phyloP scores from a whole-genome alignment of 2,888 invertebrate genomes.

The Chymomyza caudatula region DNA sequence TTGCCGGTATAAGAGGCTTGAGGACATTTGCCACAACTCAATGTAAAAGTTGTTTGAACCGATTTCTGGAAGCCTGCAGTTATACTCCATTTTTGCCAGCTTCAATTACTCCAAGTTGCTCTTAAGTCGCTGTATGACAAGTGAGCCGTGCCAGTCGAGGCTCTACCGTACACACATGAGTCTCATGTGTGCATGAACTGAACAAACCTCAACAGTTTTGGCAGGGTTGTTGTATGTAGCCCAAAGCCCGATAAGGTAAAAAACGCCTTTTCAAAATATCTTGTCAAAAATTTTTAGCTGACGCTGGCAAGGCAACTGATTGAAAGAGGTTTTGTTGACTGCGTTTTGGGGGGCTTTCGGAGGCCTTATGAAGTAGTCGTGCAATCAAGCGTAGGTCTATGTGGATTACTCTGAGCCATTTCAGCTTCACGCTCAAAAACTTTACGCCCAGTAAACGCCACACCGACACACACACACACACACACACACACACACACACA shows the following conservation, averaged over 20 bases:
- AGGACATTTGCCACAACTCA: too few relatives aligned
- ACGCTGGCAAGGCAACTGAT: constrained; percentile 6
- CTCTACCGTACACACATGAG: neutral
- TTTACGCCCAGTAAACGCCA: constrained; percentile 50
- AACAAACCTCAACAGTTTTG: neutral
- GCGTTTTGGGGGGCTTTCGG: neutral
- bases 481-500: neutral
- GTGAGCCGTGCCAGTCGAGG: neutral
- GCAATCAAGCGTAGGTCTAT: constrained; percentile 56
- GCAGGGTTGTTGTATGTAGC: neutral
- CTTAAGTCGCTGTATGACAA: too few relatives aligned
- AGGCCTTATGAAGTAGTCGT: neutral
- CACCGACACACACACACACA: constrained; percentile 11
- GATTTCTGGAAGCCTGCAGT: too few relatives aligned
- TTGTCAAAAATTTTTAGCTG: constrained; percentile 24
- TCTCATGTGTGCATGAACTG: neutral
- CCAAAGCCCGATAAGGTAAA: neutral
- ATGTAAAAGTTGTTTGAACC: too few relatives aligned
- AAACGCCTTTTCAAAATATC: constrained; percentile 27
- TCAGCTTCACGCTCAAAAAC: constrained; percentile 57
- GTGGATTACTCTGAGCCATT: constrained; percentile 54
- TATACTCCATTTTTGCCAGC: too few relatives aligned
- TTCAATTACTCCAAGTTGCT: too few relatives aligned
- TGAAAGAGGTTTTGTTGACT: neutral
- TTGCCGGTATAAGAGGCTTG: too few relatives aligned